Conservation (phyloP, 2,888 invertebrate genomes). For the Timema podura region DNA sequence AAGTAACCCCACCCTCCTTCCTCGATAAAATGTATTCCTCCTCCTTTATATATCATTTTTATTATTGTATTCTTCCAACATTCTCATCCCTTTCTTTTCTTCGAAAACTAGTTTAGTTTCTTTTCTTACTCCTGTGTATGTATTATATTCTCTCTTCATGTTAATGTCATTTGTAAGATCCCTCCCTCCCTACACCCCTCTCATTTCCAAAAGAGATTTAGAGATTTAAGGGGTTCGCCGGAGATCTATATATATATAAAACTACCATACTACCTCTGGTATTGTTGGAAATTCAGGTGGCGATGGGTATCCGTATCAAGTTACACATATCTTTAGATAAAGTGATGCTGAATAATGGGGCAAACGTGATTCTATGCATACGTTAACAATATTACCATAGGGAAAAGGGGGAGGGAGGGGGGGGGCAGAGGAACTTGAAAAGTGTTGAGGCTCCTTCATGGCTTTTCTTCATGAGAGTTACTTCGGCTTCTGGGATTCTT, state of each 20-base stretch:
- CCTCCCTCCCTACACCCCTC: slow-evolving; percentile 9
- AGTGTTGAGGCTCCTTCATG: no score
- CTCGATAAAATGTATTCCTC: no score
- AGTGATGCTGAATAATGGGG: slow-evolving; percentile 13
- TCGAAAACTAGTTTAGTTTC: slow-evolving; percentile 19
- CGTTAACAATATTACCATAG: no score
- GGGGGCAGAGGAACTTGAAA: no score
- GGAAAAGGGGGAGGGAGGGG: no score
- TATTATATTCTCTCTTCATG: slow-evolving; percentile 16
- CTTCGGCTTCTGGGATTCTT: no score
- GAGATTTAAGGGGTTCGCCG: neutral
- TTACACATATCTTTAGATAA: slow-evolving; percentile 29
- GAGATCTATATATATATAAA: no score
- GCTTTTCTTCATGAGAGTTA: no score
- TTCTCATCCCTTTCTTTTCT: slow-evolving; percentile 19
- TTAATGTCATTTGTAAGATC: slow-evolving; percentile 29
- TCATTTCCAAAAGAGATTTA: slow-evolving; percentile 13
- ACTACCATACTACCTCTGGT: slow-evolving; percentile 9
- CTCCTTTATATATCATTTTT: slow-evolving; percentile 6
- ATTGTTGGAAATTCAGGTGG: slow-evolving; percentile 28
- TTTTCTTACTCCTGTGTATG: slow-evolving; percentile 9
- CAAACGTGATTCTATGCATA: neutral
- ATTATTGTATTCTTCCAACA: slow-evolving; percentile 2
- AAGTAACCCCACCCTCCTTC: no score
- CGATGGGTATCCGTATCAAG: slow-evolving; percentile 30